Base-by-base conservation (phyloP, 2,888 invertebrate genomes). In the Ferdinandea cuprea region DNA sequence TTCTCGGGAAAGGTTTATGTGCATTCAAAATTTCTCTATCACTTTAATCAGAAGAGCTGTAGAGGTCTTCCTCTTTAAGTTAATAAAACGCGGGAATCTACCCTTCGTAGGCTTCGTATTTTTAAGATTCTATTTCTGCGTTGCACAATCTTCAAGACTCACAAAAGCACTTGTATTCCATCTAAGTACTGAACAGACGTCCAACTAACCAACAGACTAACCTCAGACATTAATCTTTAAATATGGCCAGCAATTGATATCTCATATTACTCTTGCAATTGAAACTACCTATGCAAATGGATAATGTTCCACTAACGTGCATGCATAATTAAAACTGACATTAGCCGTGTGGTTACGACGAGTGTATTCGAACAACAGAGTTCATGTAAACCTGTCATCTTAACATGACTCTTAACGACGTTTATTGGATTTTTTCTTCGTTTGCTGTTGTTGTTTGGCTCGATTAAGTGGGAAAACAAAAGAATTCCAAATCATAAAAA, bases 311-410 rank as follows among this genome's bases (percentile, higher is more conserved):
- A n/a, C n/a, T n/a, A n/a, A n/a, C n/a, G 28, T n/a, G n/a, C 2
- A n/a, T 21, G 30, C 30, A 61, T 30, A 35, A 61, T 35, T 61
- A 46, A 0, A 46, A 9, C 9, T 32, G 13, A 32, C 30, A 7
- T 19, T 21, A 48, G 61, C 32, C n/a, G 11, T 32, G 21, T 21
- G 6, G 28, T 17, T 59, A 44, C 28, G 28, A 59, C n/a, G 13
- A 8, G n/a, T n/a, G n/a, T n/a, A n/a, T 17, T 30, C 52, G 6
- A 21, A 35, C 25, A 48, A 19, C 25, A n/a, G 52, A 59, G n/a
- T 59, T 66, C 59, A 59, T 61, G 58, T 54, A 17, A 61, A 48
- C 48, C 63, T 46, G 63, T 71, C 56, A 17, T 42, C 54, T 35
- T 8, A 15, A 37, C 59, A 73, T 30, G 72, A 40, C 52, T 48